These are phyloP conservation scores for Cecidostiba fungosa DNA, from an alignment of 2,888 invertebrate species.

Conservation along the genomic window DNA sequence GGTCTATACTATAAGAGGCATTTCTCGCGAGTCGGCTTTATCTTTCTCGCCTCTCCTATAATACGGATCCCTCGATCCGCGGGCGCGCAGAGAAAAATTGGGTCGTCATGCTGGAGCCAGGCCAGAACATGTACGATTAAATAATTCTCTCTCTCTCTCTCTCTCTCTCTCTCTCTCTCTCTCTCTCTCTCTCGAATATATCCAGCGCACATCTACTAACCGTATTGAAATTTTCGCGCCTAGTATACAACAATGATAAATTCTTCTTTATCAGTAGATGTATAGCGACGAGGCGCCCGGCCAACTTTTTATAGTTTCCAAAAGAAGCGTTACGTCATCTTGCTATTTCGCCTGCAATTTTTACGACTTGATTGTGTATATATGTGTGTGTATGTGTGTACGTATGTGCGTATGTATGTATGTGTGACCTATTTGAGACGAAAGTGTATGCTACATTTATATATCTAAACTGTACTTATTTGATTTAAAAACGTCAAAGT, in stretches of 20 bases:
- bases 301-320: slow-evolving; percentile 55
- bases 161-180: slow-evolving; percentile 18
- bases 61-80: slow-evolving; percentile 47
- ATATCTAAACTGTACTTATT: slow-evolving; percentile 15
- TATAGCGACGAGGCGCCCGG: slow-evolving; percentile 11
- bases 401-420: neutral
- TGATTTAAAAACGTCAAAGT: neutral
- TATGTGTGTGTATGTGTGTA: neutral
- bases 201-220: slow-evolving; percentile 62
- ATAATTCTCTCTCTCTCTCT: slow-evolving; percentile 71
- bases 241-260: slow-evolving; percentile 63
- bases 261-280: slow-evolving; percentile 61
- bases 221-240: slow-evolving; percentile 64
- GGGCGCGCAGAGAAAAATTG: slow-evolving; percentile 71
- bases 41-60: slow-evolving; percentile 29
- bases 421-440: neutral
- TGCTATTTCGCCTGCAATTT: slow-evolving; percentile 14
- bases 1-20: slow-evolving; percentile 27
- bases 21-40: slow-evolving; percentile 33
- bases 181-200: slow-evolving; percentile 61
- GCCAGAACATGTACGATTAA: slow-evolving; percentile 79
- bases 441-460: neutral
- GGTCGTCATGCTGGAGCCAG: slow-evolving; percentile 78
- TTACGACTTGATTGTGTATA: slow-evolving; percentile 15
- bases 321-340: slow-evolving; percentile 43